These are phyloP conservation scores for Aplocera efformata DNA, from an alignment of 2,888 invertebrate species.

Conservation along the genomic window DNA sequence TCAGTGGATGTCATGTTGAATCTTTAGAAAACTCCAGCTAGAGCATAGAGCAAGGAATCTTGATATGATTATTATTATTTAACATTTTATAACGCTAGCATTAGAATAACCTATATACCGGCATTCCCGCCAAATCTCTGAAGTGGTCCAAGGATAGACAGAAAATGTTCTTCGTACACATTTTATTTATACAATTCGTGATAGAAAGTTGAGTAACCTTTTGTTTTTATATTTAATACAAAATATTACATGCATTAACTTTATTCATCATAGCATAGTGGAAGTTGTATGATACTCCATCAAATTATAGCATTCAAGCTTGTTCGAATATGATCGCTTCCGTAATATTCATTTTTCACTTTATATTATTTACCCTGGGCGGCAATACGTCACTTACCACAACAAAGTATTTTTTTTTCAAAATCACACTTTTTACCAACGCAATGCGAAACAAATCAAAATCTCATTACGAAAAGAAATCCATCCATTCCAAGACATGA, in stretches of 20 bases:
- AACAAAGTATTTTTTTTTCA: slow-evolving; percentile 60
- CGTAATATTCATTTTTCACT: slow-evolving; percentile 9
- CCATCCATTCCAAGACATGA: slow-evolving; percentile 32
- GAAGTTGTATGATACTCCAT: slow-evolving; percentile 1
- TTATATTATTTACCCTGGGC: neutral
- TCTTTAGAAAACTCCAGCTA: slow-evolving; percentile 8
- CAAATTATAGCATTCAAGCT: slow-evolving; percentile 13
- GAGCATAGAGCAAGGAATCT: neutral
- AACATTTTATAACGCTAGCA: no score
- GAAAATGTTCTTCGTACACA: neutral
- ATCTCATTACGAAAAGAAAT: slow-evolving; percentile 30
- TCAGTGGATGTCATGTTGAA: slow-evolving; percentile 61
- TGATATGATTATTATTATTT: neutral
- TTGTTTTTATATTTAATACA: neutral
- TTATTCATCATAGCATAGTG: no score
- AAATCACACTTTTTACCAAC: slow-evolving; percentile 49
- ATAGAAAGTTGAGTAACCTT: neutral
- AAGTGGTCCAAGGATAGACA: neutral
- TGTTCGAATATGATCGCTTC: slow-evolving; percentile 15
- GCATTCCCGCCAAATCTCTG: slow-evolving; percentile 52
- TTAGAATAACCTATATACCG: slow-evolving; percentile 34
- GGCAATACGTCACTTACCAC: slow-evolving; percentile 57
- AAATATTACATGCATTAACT: neutral
- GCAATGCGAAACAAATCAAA: slow-evolving; percentile 68
- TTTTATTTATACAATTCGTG: no score